Base-by-base conservation (phyloP, 2,888 invertebrate species). In the Eupeodes luniger region DNA sequence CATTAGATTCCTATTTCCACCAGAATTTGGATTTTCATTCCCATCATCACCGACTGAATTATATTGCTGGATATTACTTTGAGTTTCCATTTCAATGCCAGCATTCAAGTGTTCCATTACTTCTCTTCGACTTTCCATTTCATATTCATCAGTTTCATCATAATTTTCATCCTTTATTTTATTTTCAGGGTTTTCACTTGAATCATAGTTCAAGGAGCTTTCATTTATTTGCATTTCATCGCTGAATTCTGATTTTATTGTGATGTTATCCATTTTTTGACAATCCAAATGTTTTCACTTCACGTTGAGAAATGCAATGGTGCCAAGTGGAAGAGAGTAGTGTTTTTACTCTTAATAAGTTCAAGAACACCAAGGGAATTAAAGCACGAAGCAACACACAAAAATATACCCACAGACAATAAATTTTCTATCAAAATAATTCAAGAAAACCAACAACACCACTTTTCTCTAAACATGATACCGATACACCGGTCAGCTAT, bases 191-290 rank as follows among this genome's bases (percentile, higher is more conserved):
- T 6, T 62, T 16, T 14, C n/a, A 10, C 14, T 19, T 4, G 1
- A 14, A 51, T 67, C 51, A 51, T 51, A 67, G 36, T 67, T 67
- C 10, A 51, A n/a, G 11, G 51, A 51, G 5, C 36, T 40, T 40
- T 70, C 70, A 55, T 70, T 55, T 19, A 19, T 19, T 19, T 19
- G 19, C 16, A 55, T 40, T 70, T 55, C 69, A 53, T 34, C 36
- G 12, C 16, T 36, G 4, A 69, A 69, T 4, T 69, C 69, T 3
- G 70, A 55, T 55, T 70, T 70, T 19, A 70, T 70, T 40, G 19
- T 55, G 0, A 55, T 0, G 1, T 55, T 55, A 0, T 70, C 53
- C 70, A 70, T 70, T 12, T 55, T 40, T n/a, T n/a, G n/a, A n/a
- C n/a, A n/a, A n/a, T n/a, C n/a, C n/a, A n/a, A n/a, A n/a, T n/a